These are phyloP conservation scores for Oreohelix idahoensis DNA, from an alignment of 1,140 invertebrate species.

Conservation along the genomic window DNA sequence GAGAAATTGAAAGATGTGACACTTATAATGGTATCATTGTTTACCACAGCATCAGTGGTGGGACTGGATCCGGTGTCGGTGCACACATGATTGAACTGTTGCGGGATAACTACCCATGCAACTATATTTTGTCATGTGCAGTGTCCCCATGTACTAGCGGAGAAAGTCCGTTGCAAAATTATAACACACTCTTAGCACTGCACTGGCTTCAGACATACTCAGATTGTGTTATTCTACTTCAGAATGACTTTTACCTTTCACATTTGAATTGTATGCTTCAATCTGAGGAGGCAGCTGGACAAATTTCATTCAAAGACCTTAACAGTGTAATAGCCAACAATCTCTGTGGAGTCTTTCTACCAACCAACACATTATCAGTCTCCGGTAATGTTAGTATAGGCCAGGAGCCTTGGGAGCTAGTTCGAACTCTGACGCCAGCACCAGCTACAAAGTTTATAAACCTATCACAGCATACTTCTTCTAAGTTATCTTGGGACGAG, in stretches of 20 bases:
- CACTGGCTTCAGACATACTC: constrained; percentile 61
- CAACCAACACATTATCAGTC: constrained; percentile 60
- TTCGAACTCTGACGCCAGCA: constrained; percentile 62
- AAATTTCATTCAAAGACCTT: constrained; percentile 60
- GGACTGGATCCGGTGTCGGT: constrained; percentile 70
- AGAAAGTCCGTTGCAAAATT: constrained; percentile 71
- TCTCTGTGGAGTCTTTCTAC: constrained; percentile 62
- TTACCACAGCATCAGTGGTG: constrained; percentile 69
- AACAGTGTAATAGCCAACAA: constrained; percentile 62
- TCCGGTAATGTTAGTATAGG: constrained; percentile 61
- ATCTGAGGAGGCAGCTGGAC: constrained; percentile 51
- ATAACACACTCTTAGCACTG: constrained; percentile 66
- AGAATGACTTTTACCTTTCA: constrained; percentile 62
- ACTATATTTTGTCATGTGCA: constrained; percentile 65
- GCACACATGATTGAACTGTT: constrained; percentile 64
- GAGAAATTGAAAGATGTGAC: constrained; percentile 66
- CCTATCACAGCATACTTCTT: constrained; percentile 10
- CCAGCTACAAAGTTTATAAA: constrained; percentile 64
- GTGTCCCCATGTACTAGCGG: constrained; percentile 67
- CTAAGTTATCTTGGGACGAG: constrained; percentile 34
- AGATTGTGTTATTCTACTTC: constrained; percentile 37
- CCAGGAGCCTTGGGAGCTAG: constrained; percentile 68
- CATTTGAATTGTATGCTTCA: constrained; percentile 62
- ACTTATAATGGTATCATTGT: constrained; percentile 60
- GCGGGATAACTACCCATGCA: constrained; percentile 63